Conservation (phyloP, 2,888 invertebrate species). For the Conomelus anceps region DNA sequence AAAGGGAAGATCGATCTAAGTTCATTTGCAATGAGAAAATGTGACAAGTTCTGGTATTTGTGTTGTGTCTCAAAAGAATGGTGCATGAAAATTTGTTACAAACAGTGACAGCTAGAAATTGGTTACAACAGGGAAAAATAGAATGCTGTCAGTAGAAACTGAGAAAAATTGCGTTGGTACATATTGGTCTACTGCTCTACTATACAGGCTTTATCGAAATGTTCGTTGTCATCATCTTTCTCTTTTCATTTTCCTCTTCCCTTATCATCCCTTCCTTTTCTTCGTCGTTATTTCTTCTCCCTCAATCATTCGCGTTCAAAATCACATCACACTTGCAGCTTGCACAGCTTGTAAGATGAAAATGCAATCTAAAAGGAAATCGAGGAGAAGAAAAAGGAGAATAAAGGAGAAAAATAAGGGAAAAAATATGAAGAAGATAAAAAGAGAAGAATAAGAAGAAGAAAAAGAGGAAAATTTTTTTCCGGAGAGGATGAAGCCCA, state of each 20-base stretch:
- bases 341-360: no score
- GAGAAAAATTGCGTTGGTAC: not conserved
- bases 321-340: not conserved
- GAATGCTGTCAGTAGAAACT: not conserved
- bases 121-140: not conserved
- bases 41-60: not conserved
- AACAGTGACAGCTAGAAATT: not conserved
- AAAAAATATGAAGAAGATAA: not conserved
- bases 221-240: not conserved
- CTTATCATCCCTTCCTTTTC: not conserved
- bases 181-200: not conserved
- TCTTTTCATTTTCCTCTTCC: not conserved
- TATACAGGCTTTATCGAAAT: not conserved
- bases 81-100: not conserved
- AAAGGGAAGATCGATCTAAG: not conserved
- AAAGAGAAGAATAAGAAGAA: not conserved
- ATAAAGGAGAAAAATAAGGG: not conserved
- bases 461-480: no score
- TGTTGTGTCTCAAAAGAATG: not conserved
- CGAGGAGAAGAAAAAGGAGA: not conserved
- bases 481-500: no score
- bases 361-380: not conserved
- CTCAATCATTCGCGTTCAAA: not conserved
- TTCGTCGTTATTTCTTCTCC: not conserved
- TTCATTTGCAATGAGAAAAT: not conserved